Evolutionary conservation across 92 coral and sea anemone species (phyloP), one percentile per base, ranked within the genome.

Genomic region (Umimayanthus chanpuru): DNA sequence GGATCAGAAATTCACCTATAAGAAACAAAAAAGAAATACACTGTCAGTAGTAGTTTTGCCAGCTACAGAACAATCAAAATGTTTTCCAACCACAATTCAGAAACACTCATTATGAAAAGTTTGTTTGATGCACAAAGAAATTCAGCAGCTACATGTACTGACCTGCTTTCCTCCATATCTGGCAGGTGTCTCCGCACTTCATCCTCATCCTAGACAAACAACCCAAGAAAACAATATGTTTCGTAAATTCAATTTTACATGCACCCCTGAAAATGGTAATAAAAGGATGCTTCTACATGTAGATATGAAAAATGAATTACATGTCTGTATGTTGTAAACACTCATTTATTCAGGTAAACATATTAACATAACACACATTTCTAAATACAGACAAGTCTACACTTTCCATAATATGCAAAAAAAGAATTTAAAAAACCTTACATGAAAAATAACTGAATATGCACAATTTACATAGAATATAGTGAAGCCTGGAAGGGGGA

Each of bases 131-230:
- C 11, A 36, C 25, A 3, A 73, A 73, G 40, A 32, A 38, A 75
- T 50, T 8, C 49, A 55, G 15, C 50, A 39, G 44, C 40, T 10
- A 4, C n/a, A n/a, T n/a, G n/a, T n/a, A n/a, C 79, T 8, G 55
- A 96, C 98, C 98, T 96, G 96, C 99, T 95, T 82, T 95, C 99
- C 70, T 97, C 99, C 97, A 97, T 97, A 65, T 89, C 86, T 71
- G 86, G 92, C 36, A 88, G 86, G 78, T 89, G 89, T 70, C 93
- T 88, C 39, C 94, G 88, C 47, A 73, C 77, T 20, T 92, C 93
- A 25, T 89, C 73, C 70, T 94, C 96, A 78, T 91, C 94, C 98
- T 96, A 61, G 25, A 67, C 21, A 61, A 23, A 85, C 8, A 16
- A 23, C 58, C 65, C 9, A 75, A 43, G 38, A 50, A 66, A n/a